Conservation (phyloP, 2,797 vertebrate species). For the Bufotes viridis region DNA sequence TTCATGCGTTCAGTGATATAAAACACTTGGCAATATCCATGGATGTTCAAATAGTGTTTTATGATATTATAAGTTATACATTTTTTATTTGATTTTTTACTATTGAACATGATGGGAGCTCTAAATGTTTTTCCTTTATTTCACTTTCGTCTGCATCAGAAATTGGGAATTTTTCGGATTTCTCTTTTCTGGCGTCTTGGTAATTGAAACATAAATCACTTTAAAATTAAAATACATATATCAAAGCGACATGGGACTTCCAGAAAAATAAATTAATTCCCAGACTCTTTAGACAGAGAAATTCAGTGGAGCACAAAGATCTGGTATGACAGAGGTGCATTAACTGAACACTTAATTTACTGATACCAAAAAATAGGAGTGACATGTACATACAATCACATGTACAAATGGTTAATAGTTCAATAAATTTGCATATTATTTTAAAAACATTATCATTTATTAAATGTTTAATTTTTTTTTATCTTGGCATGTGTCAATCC, state of each 20-base stretch:
- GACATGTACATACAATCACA: neutral
- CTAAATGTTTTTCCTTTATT: conserved; percentile 1
- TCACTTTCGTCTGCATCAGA: conserved; percentile 3
- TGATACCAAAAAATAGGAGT: neutral
- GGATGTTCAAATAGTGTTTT: neutral
- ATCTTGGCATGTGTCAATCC: neutral
- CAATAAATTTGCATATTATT: neutral
- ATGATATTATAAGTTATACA: conserved; percentile 4
- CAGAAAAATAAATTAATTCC: neutral
- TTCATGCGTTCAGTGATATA: neutral
- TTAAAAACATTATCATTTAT: neutral
- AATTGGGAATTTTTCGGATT: neutral
- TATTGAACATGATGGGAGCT: neutral
- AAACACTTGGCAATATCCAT: neutral
- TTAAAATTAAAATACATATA: conserved; percentile 24
- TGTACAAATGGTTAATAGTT: neutral
- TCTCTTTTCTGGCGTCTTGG: neutral
- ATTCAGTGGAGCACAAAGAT: neutral
- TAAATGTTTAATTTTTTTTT: neutral
- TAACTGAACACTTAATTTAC: conserved; percentile 5
- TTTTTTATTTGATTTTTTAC: conserved; percentile 25
- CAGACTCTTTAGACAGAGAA: conserved; percentile 4
- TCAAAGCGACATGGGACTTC: neutral
- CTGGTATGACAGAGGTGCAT: neutral
- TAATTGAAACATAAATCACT: conserved; percentile 31